Percentiles rank a stretch among this genome's conserved stretches.
Evolutionary conservation across 2,888 invertebrate genomes (phyloP).

Genomic region (Griposia aprilina): DNA sequence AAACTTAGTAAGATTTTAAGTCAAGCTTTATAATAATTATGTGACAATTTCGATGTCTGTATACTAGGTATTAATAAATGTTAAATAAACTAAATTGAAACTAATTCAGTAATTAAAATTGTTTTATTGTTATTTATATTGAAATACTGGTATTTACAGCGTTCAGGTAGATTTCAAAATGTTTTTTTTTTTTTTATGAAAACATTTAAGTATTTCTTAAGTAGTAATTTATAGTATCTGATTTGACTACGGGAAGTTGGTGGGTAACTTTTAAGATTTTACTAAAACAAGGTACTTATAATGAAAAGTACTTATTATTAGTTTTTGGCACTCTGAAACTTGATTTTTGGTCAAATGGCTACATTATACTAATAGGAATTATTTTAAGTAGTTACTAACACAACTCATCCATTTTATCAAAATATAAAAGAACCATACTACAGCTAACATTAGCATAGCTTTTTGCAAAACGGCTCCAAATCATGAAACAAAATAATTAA

Average conservation of each 20-base stretch:
- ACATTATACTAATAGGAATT: background rate
- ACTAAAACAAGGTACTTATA: background rate
- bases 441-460: background rate
- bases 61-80: constrained; percentile 52
- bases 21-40: constrained; percentile 47
- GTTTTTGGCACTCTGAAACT: background rate
- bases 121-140: constrained; percentile 58
- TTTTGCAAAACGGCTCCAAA: background rate
- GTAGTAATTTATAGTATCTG: constrained; percentile 1
- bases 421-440: constrained; percentile 8
- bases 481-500: constrained; percentile 6
- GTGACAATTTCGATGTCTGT: constrained; percentile 39
- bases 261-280: background rate
- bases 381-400: constrained; percentile 36
- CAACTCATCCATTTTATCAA: constrained; percentile 1
- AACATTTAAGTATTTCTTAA: background rate
- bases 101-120: constrained; percentile 36
- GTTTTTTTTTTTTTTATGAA: background rate
- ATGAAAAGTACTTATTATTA: background rate
- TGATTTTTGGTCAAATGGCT: background rate
- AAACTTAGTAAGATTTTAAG: constrained; percentile 43
- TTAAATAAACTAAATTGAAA: constrained; percentile 52
- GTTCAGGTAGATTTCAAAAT: constrained; percentile 22
- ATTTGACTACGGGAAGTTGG: background rate
- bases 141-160: constrained; percentile 59